Percentiles rank a stretch among this genome's conserved stretches.
phyloP scores from a whole-genome alignment of 2,888 invertebrate species.

The Euplexia lucipara region DNA sequence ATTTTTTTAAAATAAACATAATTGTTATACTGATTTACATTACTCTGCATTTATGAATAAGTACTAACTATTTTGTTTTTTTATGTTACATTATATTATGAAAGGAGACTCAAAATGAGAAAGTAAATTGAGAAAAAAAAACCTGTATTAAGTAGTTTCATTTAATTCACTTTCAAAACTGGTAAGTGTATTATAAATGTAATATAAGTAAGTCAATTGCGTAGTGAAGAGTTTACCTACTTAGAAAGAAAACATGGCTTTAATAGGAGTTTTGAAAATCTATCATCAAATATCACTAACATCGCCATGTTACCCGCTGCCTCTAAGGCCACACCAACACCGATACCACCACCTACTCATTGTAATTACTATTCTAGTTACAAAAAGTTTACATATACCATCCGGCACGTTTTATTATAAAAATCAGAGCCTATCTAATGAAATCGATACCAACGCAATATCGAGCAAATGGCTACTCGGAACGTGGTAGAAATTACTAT shows the following conservation, averaged over 20 bases:
- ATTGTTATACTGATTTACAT: no score
- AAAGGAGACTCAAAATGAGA: no score
- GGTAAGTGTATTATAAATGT: no score
- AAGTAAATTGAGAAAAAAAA: no score
- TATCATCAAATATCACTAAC: not conserved
- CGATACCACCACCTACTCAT: slow-evolving; percentile 62
- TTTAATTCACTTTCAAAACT: no score
- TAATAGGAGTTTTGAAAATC: not conserved
- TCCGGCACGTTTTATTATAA: slow-evolving; percentile 68
- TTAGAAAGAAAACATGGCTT: not conserved
- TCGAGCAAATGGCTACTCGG: slow-evolving; percentile 64
- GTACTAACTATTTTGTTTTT: no score
- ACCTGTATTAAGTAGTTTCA: no score
- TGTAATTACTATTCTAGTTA: slow-evolving; percentile 66
- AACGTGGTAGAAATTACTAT: slow-evolving; percentile 64
- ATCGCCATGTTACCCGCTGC: not conserved
- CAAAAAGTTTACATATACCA: slow-evolving; percentile 65
- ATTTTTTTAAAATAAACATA: no score
- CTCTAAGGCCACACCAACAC: slow-evolving; percentile 44
- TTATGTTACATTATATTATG: no score
- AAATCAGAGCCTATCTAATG: slow-evolving; percentile 68
- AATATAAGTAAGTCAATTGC: no score
- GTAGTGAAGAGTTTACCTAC: no score
- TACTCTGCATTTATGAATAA: no score
- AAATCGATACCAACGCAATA: slow-evolving; percentile 70